A percentile compares a stretch with the other conserved stretches of the same genome.
phyloP scores from a whole-genome alignment of 2,113 vertebrate genomes.

The Telmatochromis brachygnathus region DNA sequence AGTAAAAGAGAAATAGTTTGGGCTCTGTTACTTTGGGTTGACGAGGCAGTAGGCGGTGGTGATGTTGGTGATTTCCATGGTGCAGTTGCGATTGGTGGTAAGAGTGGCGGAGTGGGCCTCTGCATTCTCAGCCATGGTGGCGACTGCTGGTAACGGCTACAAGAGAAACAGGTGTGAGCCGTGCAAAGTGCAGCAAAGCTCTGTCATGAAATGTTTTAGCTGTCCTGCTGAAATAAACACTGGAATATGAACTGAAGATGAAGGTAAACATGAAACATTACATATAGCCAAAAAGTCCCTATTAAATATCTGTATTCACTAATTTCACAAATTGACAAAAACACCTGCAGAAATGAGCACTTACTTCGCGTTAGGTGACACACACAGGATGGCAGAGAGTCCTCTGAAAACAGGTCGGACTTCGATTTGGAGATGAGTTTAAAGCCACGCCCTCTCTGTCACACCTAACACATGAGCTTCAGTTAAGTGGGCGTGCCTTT shows the following conservation, averaged over 20 bases:
- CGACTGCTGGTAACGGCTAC: background rate
- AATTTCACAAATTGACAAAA: background rate
- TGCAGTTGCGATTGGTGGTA: conserved; percentile 63
- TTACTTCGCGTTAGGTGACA: conserved; percentile 8
- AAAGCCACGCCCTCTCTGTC: conserved; percentile 18
- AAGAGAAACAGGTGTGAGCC: background rate
- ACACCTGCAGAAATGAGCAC: background rate
- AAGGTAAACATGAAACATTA: rapidly evolving
- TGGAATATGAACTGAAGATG: background rate
- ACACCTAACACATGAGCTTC: background rate
- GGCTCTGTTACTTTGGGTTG: conserved; percentile 53
- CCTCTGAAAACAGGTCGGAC: background rate
- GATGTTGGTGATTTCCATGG: conserved; percentile 50
- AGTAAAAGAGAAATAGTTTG: background rate
- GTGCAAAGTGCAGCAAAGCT: background rate
- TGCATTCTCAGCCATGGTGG: conserved; percentile 48
- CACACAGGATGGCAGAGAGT: background rate
- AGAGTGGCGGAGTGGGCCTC: conserved; percentile 34
- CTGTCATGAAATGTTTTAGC: background rate
- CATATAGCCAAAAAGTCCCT: background rate
- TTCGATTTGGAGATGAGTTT: background rate
- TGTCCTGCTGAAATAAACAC: background rate
- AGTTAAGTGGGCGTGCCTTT: background rate
- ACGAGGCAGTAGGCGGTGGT: conserved; percentile 17
- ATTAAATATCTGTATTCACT: background rate